Base-by-base conservation (phyloP, 2,797 vertebrate species). In the Fistularia commersonii region DNA sequence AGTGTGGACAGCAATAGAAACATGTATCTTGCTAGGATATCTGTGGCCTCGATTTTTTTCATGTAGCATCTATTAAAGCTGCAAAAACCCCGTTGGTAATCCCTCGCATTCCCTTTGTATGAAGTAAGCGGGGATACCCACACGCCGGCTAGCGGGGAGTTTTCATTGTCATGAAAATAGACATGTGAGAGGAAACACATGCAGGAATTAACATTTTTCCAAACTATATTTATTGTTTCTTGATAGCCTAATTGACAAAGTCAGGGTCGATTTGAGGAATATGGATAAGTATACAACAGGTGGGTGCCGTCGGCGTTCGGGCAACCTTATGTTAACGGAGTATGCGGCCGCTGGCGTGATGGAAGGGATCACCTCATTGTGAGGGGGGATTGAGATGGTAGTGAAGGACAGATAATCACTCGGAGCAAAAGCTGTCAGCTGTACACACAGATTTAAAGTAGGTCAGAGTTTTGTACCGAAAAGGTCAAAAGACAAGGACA, bases 351-450 rank as follows among this genome's bases (percentile, higher is more conserved):
- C 38, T 46, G 45, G 44, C 36, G 40, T 70, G 54, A 80, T 70
- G 66, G 56, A 73, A 54, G 58, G 80, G 85, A 88, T 88, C 72
- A 79, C 66, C 79, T 82, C 61, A 61, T 68, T 67, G 61, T 68
- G 64, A 69, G 46, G 56, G 23, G 74, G 65, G 68, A 79, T 75
- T 79, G 66, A 76, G 76, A 71, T 83, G 67, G 2, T 14, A 62
- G 82, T 83, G 79, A 82, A 80, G 79, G 72, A 84, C 81, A 78
- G 64, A 83, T 74, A 78, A 86, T 77, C 79, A 86, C 76, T 74
- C 48, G 60, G 68, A 80, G 72, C 64, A 35, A 64, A 71, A 79
- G 72, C 82, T 81, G 72, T 87, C 77, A 86, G 84, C 72, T 82
- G 73, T 82, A 76, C 77, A 87, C 71, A 84, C 79, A 73, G 52